Base-by-base conservation (phyloP, 2,797 vertebrate genomes). In the Premnoplex brunnescens region DNA sequence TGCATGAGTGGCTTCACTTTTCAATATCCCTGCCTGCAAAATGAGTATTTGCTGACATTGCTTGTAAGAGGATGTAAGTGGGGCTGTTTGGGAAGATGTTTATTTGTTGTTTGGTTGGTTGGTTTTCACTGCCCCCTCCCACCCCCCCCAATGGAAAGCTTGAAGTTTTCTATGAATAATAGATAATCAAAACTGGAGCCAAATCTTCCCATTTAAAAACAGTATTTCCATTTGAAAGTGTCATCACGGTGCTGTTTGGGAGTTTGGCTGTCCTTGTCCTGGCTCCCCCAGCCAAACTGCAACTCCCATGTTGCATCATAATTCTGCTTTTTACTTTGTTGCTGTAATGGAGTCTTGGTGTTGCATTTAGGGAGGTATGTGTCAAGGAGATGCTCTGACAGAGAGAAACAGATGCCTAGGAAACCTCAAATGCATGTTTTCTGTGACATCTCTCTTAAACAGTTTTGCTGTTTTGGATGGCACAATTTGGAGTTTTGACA, bases 91-190 rank as follows among this genome's bases (percentile, higher is more conserved):
- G 56, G 58, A 83, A 89, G 82, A 80, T 48, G 18, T 56, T 28
- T 27, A 52, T 43, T 72, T 55, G 44, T 64, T 64, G 41, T 27
- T 77, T 43, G 39, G 27, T 59, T 58, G 10, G 1, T 6, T 60
- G 34, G 13, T 15, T n/a, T 30, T 60, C n/a, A n/a, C n/a, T 46
- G n/a, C 22, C 1, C 3, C 6, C 19, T 19, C 44, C 20, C 19
- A 19, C 19, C 43, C 19, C 19, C 19, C 43, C 10, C 54, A 17
- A 2, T 39, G 60, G 71, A 79, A 91, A 88, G 6, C 64, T 83
- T 78, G 78, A 73, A 55, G 23, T 73, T 89, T 68, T 83, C 23
- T 80, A 14, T 89, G 54, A 94, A 68, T 87, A 93, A 91, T n/a
- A 32, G 15, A 51, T 83, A 58, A 63, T 66, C 48, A 63, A 81